Conservation (phyloP, 2,888 invertebrate genomes). For the Tupiocoris notatus region DNA sequence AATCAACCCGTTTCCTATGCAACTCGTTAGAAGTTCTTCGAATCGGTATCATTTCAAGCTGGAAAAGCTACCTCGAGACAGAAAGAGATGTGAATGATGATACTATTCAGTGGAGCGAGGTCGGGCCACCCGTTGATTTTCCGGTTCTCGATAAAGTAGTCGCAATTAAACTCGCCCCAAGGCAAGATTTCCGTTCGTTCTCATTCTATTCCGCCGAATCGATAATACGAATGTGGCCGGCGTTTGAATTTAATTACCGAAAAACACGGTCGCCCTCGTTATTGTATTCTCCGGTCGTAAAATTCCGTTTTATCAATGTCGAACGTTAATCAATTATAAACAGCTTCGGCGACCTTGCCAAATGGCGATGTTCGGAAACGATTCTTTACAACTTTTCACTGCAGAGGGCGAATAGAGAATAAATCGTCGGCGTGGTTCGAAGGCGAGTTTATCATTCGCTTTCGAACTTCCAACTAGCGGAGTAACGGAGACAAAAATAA, state of each 20-base stretch:
- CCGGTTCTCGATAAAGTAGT: neutral
- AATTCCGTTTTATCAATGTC: neutral
- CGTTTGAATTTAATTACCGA: neutral
- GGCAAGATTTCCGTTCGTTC: neutral
- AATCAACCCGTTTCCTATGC: too few relatives aligned
- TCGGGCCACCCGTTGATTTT: neutral
- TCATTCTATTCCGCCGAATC: neutral
- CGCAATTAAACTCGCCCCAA: slow-evolving; percentile 3
- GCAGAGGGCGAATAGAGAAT: neutral
- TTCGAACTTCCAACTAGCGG: neutral
- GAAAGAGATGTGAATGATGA: too few relatives aligned
- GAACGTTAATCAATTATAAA: neutral
- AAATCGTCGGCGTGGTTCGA: neutral
- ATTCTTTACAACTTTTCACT: neutral
- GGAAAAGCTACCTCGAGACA: too few relatives aligned
- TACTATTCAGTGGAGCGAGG: neutral
- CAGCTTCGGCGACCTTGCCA: neutral
- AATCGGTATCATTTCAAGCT: too few relatives aligned
- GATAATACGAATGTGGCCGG: neutral
- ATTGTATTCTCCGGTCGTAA: neutral
- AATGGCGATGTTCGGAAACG: neutral
- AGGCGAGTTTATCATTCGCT: neutral
- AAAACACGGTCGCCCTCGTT: neutral
- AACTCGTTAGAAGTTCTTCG: too few relatives aligned
- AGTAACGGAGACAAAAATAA: neutral